These are phyloP conservation scores for Napeogenes sylphis DNA, from an alignment of 2,888 invertebrate genomes.

Conservation along the genomic window DNA sequence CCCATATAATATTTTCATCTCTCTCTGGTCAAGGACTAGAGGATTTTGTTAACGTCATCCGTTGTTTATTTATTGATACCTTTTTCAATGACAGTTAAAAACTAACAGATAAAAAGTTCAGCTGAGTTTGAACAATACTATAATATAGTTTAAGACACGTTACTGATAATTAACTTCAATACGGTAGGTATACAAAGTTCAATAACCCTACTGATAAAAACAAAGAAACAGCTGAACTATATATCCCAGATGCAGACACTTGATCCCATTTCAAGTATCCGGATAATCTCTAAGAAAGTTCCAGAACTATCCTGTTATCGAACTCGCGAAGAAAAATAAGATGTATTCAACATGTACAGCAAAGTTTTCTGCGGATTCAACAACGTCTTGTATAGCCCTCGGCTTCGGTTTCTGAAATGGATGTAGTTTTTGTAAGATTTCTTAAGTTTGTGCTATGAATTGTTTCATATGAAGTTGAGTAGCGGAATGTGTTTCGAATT, in stretches of 20 bases:
- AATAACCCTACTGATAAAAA: neutral
- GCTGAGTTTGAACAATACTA: too few relatives aligned
- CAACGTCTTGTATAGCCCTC: slow-evolving; percentile 29
- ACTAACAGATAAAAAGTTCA: too few relatives aligned
- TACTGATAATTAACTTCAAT: too few relatives aligned
- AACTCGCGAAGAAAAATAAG: slow-evolving; percentile 51
- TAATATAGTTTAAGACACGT: too few relatives aligned
- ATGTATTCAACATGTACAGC: slow-evolving; percentile 40
- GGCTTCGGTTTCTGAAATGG: slow-evolving; percentile 23
- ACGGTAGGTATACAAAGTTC: neutral
- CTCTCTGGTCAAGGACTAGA: too few relatives aligned
- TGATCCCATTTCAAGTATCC: slow-evolving; percentile 35
- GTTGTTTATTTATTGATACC: too few relatives aligned
- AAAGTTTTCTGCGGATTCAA: slow-evolving; percentile 33
- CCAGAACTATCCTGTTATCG: slow-evolving; percentile 44
- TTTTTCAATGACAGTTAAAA: too few relatives aligned
- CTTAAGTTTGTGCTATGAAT: slow-evolving; percentile 4
- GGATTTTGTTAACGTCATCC: too few relatives aligned
- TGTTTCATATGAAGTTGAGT: neutral
- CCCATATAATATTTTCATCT: neutral
- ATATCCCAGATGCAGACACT: slow-evolving; percentile 16
- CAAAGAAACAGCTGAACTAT: neutral
- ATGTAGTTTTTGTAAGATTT: slow-evolving; percentile 16
- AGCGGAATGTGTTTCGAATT: neutral
- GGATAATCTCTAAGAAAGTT: slow-evolving; percentile 51